phyloP scores from a whole-genome alignment of 2,888 invertebrate species.

The Noctua comes region DNA sequence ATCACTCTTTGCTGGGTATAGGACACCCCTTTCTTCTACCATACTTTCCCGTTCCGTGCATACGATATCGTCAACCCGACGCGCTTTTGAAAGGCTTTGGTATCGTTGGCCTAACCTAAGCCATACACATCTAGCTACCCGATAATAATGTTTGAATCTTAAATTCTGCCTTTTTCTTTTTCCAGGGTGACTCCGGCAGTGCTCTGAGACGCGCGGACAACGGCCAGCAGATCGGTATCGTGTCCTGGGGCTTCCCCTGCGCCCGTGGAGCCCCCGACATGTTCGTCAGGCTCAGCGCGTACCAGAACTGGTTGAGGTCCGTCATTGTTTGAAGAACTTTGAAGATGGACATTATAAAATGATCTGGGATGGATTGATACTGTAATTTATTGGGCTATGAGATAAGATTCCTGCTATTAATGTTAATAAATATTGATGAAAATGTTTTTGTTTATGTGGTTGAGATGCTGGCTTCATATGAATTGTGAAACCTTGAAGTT shows the following conservation, averaged over 20 bases:
- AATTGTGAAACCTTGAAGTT: not conserved
- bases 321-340: conserved; percentile 47
- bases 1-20: not conserved
- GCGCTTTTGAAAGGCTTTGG: no score
- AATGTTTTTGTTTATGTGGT: not conserved
- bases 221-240: conserved; percentile 76
- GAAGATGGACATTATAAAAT: not conserved
- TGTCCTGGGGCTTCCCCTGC: conserved; percentile 84
- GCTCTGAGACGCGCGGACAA: conserved; percentile 67
- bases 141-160: not conserved
- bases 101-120: no score
- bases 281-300: conserved; percentile 74
- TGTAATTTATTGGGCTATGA: not conserved
- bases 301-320: conserved; percentile 65
- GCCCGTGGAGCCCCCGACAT: conserved; percentile 80
- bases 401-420: no score
- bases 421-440: not conserved
- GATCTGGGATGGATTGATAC: not conserved
- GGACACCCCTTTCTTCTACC: not conserved
- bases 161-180: not conserved
- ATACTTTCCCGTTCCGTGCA: no score
- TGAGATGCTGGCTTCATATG: not conserved
- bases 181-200: conserved; percentile 81
- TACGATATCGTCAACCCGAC: no score
- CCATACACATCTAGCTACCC: not conserved